Base-by-base conservation (phyloP, 2,888 invertebrate species). In the Coenonympha arcania region DNA sequence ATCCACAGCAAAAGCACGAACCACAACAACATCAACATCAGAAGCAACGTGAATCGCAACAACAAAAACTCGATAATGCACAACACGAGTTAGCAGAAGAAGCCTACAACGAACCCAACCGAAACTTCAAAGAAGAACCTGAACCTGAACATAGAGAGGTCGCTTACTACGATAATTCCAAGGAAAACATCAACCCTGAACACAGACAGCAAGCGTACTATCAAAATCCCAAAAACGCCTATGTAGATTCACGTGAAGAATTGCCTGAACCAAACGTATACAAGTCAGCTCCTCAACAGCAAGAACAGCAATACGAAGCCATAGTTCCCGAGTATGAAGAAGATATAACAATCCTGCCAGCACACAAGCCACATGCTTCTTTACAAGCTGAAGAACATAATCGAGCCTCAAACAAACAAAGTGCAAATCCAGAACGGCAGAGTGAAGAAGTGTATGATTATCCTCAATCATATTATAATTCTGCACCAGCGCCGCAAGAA, bases 311-410 rank as follows among this genome's bases (percentile, higher is more conserved):
- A 22, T 56, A 68, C 36, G 68, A 72, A 39, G 66, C 72, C 8
- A 61, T 74, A 54, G 64, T 67, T 5, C 73, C 65, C 11, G 68
- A 81, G 56, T 76, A 76, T 54, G 78, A 80, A 57, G 76, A 77
- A 59, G 70, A 81, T 49, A 73, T 80, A 45, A 65, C 63, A 18
- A 55, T 76, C 34, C 34, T 69, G 4, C 69, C 69, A 2, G 54
- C 63, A 2, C 66, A 71, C n/a, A 66, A 64, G 26, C 56, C 67
- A n/a, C 61, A 60, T 28, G 74, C 71, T 39, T 59, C 69, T 15
- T 74, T 79, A 56, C 71, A 72, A 56, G 74, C 76, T 4, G 67
- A 80, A 49, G 77, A 76, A 11, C 67, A 64, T 55, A 76, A 78
- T 37, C 61, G 73, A 16, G 40, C 58, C 50, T 13, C 41, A 26